These are phyloP conservation scores for Caiman crocodilus DNA, from an alignment of 2,797 vertebrate species.

Conservation along the genomic window DNA sequence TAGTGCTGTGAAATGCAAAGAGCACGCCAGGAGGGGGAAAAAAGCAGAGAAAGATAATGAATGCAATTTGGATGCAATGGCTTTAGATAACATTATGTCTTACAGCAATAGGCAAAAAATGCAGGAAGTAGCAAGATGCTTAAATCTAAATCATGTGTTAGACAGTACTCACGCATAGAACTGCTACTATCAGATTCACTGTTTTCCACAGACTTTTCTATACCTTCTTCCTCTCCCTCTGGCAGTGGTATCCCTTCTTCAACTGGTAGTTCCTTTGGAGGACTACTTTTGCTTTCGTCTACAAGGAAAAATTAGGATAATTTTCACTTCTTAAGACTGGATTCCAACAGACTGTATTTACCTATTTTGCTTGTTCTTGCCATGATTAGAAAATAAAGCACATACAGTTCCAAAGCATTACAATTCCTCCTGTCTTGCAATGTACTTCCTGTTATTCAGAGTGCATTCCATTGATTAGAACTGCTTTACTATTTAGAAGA, in stretches of 20 bases:
- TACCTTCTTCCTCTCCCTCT: background rate
- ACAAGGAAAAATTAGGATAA: constrained; percentile 13
- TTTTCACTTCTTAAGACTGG: background rate
- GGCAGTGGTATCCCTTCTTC: background rate
- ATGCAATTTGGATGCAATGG: background rate
- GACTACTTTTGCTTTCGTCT: constrained; percentile 33
- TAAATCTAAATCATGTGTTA: background rate
- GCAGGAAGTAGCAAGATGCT: background rate
- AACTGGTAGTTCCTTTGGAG: background rate
- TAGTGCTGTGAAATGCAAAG: background rate
- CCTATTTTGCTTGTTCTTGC: background rate
- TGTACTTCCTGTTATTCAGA: background rate
- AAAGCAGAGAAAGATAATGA: background rate
- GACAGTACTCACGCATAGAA: background rate
- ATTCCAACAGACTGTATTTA: background rate
- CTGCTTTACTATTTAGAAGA: background rate
- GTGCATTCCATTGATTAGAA: background rate
- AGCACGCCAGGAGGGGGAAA: background rate
- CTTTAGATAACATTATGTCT: background rate
- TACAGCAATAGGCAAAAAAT: background rate
- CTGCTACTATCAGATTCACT: background rate
- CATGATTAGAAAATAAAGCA: constrained; percentile 7
- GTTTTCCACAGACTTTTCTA: background rate
- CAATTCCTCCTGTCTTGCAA: background rate
- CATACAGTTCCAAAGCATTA: background rate